Conservation (phyloP, 2,797 vertebrate genomes). For the Margarornis squamiger region DNA sequence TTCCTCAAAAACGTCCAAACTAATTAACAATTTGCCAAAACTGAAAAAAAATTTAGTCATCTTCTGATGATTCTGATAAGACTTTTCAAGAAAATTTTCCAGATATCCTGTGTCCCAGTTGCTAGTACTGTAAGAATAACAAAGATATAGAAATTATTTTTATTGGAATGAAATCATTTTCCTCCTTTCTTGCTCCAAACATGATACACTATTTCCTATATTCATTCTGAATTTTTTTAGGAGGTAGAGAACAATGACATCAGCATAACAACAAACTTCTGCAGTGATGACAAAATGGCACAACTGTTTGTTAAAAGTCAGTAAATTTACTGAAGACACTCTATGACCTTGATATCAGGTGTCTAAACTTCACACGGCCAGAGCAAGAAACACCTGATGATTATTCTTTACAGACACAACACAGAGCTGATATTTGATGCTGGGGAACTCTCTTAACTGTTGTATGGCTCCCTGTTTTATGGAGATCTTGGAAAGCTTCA, state of each 20-base stretch:
- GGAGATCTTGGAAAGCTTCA: neutral
- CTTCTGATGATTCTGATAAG: neutral
- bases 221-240: neutral
- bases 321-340: neutral
- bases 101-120: neutral
- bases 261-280: neutral
- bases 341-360: neutral
- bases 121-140: neutral
- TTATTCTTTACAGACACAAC: neutral
- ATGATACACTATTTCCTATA: neutral
- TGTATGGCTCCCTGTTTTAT: neutral
- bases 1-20: neutral
- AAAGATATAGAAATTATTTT: neutral
- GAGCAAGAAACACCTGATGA: neutral
- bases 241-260: neutral
- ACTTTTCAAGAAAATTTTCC: neutral
- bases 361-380: neutral
- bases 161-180: neutral
- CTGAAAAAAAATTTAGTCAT: neutral
- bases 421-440: neutral
- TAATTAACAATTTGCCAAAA: neutral
- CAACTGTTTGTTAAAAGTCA: neutral
- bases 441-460: neutral
- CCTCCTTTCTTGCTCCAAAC: neutral
- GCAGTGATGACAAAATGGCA: neutral